Percentiles rank a stretch among this genome's conserved stretches.
phyloP scores from a whole-genome alignment of 2,888 invertebrate genomes.

The Andrena trimmerana region DNA sequence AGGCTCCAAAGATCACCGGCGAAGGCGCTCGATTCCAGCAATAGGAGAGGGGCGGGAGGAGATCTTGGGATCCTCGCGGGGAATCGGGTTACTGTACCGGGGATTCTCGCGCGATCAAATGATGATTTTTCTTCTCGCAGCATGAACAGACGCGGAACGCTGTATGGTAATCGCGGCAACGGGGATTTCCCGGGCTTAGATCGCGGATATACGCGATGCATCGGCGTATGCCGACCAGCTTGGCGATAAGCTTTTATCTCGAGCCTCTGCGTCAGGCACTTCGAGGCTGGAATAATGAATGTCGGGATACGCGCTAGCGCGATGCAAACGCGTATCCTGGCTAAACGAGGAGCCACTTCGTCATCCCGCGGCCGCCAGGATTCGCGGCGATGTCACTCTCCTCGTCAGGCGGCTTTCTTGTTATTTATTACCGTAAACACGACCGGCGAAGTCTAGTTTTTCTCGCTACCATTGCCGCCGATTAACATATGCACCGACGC shows the following conservation, averaged over 20 bases:
- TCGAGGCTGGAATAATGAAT: constrained; percentile 42
- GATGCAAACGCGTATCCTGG: constrained; percentile 51
- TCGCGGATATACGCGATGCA: constrained; percentile 46
- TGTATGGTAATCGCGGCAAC: constrained; percentile 53
- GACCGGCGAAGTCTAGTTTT: constrained; percentile 57
- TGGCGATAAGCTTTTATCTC: constrained; percentile 60
- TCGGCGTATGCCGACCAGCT: constrained; percentile 7
- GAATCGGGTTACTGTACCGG: constrained; percentile 67
- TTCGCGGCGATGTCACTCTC: constrained; percentile 52
- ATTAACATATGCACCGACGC: constrained; percentile 57
- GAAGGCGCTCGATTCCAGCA: neutral
- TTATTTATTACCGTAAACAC: constrained; percentile 69
- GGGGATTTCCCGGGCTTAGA: constrained; percentile 63
- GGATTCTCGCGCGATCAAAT: constrained; percentile 52
- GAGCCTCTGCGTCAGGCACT: constrained; percentile 46
- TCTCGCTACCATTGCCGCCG: constrained; percentile 31
- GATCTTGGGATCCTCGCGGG: constrained; percentile 1
- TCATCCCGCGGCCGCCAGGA: constrained; percentile 52
- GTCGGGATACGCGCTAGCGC: neutral
- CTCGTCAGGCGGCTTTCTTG: constrained; percentile 44
- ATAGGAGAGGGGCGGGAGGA: neutral
- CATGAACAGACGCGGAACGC: constrained; percentile 7
- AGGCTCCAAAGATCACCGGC: constrained; percentile 23
- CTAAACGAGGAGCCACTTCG: constrained; percentile 61
- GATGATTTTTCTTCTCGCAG: constrained; percentile 58